Evolutionary conservation across 2,797 vertebrate genomes (phyloP).

Genomic region (Tadarida brasiliensis): DNA sequence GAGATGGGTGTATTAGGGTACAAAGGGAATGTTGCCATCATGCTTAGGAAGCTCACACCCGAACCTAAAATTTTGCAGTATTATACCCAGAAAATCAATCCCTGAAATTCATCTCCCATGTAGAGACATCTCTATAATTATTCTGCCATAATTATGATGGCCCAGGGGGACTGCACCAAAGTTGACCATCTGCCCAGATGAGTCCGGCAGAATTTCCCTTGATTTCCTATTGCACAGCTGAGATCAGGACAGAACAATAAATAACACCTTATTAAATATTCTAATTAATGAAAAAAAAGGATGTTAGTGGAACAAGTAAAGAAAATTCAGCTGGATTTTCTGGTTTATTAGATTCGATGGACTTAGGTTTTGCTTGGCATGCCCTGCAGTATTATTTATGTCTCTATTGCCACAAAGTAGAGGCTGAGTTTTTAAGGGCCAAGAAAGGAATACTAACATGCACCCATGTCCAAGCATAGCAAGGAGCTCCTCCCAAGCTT

Average conservation of each 20-base stretch:
- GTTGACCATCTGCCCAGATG: not conserved
- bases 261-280: not conserved
- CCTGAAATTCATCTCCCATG: not conserved
- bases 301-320: not conserved
- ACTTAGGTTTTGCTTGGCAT: not conserved
- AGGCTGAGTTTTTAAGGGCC: not conserved
- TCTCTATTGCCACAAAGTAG: not conserved
- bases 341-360: not conserved
- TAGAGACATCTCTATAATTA: not conserved
- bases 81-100: not conserved
- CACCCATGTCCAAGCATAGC: not conserved
- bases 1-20: not conserved
- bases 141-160: not conserved
- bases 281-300: not conserved
- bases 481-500: not conserved
- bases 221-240: not conserved
- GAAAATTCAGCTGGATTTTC: not conserved
- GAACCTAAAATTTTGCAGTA: not conserved
- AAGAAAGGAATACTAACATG: not conserved
- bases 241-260: not conserved
- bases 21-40: not conserved
- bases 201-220: not conserved
- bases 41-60: not conserved
- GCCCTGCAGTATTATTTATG: not conserved
- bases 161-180: rapidly evolving